These are phyloP conservation scores for Aphis craccivora DNA, from an alignment of 1,140 invertebrate species.

Conservation along the genomic window DNA sequence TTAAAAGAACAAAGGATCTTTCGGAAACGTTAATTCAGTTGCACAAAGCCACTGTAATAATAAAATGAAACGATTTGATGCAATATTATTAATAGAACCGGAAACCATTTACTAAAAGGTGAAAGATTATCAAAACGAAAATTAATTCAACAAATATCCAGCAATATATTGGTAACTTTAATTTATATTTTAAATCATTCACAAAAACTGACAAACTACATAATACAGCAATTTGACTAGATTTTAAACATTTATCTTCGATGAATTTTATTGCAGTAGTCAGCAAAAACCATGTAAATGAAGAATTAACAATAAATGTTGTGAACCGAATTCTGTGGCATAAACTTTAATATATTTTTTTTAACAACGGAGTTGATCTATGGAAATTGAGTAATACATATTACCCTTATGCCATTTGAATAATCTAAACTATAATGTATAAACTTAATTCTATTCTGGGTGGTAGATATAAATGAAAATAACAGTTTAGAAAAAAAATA, in stretches of 20 bases:
- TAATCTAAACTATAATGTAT: background rate
- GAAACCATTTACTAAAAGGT: conserved; percentile 16
- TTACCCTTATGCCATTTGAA: background rate
- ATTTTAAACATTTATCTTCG: background rate
- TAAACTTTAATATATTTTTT: background rate
- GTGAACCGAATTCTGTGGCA: background rate
- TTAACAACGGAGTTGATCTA: background rate
- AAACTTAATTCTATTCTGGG: background rate
- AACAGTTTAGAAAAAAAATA: background rate
- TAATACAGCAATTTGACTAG: background rate
- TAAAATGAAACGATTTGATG: background rate
- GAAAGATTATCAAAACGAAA: background rate
- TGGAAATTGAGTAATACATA: background rate
- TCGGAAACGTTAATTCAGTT: conserved; percentile 4
- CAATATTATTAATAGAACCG: conserved; percentile 14
- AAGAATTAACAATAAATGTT: background rate
- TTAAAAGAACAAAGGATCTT: conserved; percentile 3
- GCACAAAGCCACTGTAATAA: background rate
- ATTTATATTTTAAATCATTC: background rate
- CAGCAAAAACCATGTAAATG: background rate
- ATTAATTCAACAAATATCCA: background rate
- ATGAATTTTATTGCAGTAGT: background rate
- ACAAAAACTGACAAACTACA: background rate
- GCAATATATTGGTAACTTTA: background rate
- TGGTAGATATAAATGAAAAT: background rate